Percentiles rank a stretch among this genome's conserved stretches.
phyloP scores from a whole-genome alignment of 2,113 vertebrate genomes.

The Atlantisia rogersi region DNA sequence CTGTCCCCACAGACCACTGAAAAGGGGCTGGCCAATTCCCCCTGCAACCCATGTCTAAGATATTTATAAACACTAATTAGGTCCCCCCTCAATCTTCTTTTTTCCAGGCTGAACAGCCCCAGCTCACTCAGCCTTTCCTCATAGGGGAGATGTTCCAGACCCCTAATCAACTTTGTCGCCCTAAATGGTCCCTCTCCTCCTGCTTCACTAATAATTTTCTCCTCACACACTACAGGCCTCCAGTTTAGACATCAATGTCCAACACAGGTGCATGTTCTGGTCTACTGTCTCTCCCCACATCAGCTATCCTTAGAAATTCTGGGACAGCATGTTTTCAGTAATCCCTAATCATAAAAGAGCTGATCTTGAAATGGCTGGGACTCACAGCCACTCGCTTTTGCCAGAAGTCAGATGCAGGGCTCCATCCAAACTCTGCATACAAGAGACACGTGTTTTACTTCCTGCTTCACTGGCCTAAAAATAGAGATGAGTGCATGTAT shows the following conservation, averaged over 20 bases:
- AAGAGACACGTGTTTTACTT: neutral
- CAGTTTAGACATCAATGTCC: neutral
- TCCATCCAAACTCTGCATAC: neutral
- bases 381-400: neutral
- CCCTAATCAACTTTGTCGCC: too few relatives aligned
- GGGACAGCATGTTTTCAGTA: neutral
- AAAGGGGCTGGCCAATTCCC: too few relatives aligned
- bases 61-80: too few relatives aligned
- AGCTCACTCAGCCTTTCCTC: too few relatives aligned
- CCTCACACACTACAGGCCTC: neutral
- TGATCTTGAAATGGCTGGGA: neutral
- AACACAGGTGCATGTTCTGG: neutral
- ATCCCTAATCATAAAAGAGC: neutral
- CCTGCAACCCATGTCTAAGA: too few relatives aligned
- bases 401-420: neutral
- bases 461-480: neutral
- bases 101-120: too few relatives aligned
- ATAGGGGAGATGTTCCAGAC: too few relatives aligned
- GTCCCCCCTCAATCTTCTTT: too few relatives aligned
- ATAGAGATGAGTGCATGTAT: neutral
- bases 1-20: too few relatives aligned
- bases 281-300: neutral
- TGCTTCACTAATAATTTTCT: neutral
- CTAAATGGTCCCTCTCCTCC: neutral
- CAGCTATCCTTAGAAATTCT: neutral